Evolutionary conservation across 2,113 vertebrate species (phyloP), one percentile per base, ranked within the genome.

Genomic region (Chroicocephalus ridibundus): DNA sequence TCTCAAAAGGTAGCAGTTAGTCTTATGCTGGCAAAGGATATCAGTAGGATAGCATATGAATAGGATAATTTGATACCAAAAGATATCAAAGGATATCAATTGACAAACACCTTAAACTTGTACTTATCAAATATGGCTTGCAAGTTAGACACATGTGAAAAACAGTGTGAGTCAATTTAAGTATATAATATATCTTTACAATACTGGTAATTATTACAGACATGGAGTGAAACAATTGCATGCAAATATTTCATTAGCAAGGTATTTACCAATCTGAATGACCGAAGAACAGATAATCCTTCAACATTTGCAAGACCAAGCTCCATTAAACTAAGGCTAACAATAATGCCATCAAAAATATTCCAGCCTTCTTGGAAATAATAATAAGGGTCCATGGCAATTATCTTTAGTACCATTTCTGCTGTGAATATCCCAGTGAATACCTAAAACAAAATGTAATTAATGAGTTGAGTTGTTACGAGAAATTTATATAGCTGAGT

Each of bases 351-450:
- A 97, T 99, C 99, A 96, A 99, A 99, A 94, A 99, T 99, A 97
- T 99, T 99, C 99, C 99, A 99, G 66, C 98, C 98, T 91, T 98
- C 98, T 98, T 99, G 99, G 91, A 99, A 99, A 97, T 99, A 99
- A 95, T 98, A 98, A 86, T 99, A 99, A 46, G 99, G 99, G 52
- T 99, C 99, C 98, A 99, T 95, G 52, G 99, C 99, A 95, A 99
- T 98, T 90, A 99, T 98, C 97, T 99, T 99, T 34, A 99, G 98
- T 82, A 99, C 98, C 99, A 99, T 99, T 98, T 99, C 99, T 95
- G 99, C 99, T 51, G 99, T 99, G 96, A 99, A 99, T 95, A 99
- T 99, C 36, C 98, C 98, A 36, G 99, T 99, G 97, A 99, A 99
- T 52, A 99, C 99, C 99, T 99, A 96, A 66, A 88, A 58, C 27